A percentile compares a stretch with the other conserved stretches of the same genome.
Evolutionary conservation across 2,797 vertebrate species (phyloP).

Genomic region (Carcharodon carcharias): DNA sequence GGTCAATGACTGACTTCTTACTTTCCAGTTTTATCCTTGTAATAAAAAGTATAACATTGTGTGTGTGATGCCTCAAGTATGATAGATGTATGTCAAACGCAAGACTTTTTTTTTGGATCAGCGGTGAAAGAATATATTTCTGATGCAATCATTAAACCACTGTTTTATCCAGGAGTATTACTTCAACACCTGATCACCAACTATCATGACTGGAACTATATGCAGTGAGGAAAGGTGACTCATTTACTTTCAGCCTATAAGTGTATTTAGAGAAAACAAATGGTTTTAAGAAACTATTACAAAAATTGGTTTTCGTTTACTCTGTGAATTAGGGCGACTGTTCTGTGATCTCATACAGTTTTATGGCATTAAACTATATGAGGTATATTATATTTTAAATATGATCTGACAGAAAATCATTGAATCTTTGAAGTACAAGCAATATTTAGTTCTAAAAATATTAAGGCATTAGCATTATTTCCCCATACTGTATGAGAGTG

Average conservation of each 20-base stretch:
- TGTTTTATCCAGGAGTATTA: background rate
- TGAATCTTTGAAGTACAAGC: background rate
- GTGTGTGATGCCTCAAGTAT: background rate
- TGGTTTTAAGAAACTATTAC: background rate
- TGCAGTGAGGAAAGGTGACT: background rate
- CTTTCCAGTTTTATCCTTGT: background rate
- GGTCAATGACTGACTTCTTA: background rate
- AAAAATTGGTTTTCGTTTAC: background rate
- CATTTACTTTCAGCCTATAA: background rate
- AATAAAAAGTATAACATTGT: background rate
- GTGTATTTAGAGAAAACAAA: background rate
- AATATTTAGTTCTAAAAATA: background rate
- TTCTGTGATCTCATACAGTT: background rate
- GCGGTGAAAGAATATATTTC: background rate
- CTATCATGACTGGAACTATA: background rate
- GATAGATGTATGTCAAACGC: background rate
- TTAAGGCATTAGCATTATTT: background rate
- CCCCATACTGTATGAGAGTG: background rate
- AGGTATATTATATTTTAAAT: background rate
- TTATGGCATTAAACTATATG: background rate
- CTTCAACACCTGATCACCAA: background rate
- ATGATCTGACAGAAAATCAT: background rate
- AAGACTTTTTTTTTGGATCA: background rate
- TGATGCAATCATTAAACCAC: background rate
- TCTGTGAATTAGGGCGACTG: background rate